A percentile compares a stretch with the other conserved stretches of the same genome.
Conservation (phyloP, 2,797 vertebrate species). For the Octomys mimax region DNA sequence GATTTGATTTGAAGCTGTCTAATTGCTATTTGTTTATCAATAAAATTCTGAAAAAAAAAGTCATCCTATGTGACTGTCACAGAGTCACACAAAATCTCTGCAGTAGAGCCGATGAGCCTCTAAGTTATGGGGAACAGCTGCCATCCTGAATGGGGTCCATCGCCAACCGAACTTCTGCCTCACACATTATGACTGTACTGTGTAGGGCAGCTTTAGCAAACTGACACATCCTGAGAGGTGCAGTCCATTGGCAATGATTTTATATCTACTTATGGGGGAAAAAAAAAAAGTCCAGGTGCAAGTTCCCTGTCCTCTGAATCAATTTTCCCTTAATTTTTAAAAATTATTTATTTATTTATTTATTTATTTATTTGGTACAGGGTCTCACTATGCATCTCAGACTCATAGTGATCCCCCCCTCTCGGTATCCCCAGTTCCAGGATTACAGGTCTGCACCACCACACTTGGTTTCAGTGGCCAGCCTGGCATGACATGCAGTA, state of each 20-base stretch:
- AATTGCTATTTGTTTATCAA: too few species aligned
- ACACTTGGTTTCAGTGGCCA: too few species aligned
- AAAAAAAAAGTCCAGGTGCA: background rate
- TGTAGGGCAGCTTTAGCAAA: background rate
- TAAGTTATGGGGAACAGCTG: background rate
- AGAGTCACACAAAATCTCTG: background rate
- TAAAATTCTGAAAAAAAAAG: too few species aligned
- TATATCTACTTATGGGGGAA: background rate
- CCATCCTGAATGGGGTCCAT: fast-evolving
- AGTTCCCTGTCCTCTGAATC: background rate
- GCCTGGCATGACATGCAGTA: too few species aligned
- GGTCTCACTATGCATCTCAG: too few species aligned
- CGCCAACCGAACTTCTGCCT: fast-evolving
- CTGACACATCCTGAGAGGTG: background rate
- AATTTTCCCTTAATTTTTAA: too few species aligned
- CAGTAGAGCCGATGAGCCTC: background rate
- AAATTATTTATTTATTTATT: too few species aligned
- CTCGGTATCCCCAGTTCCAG: too few species aligned
- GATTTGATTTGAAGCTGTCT: too few species aligned
- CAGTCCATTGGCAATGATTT: background rate
- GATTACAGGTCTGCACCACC: too few species aligned
- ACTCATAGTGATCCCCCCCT: too few species aligned
- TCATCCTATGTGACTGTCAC: background rate
- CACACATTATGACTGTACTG: fast-evolving
- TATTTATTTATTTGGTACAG: too few species aligned